A percentile compares a stretch with the other conserved stretches of the same genome.
Conservation (phyloP, 2,113 vertebrate genomes). For the Macheiramphus alcinus region DNA sequence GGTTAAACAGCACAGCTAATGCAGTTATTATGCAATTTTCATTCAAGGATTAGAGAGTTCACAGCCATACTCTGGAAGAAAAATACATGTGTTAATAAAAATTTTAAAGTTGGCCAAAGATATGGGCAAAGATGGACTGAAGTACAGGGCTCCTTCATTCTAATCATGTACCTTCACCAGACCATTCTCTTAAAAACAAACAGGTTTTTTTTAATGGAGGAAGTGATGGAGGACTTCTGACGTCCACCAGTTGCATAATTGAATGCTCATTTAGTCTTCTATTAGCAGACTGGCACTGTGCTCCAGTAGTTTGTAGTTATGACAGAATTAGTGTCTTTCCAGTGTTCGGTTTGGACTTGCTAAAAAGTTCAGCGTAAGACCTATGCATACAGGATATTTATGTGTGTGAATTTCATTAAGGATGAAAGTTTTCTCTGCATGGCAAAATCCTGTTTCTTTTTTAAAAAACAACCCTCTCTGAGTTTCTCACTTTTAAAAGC, state of each 20-base stretch:
- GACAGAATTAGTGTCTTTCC: background rate
- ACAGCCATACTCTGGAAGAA: background rate
- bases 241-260: background rate
- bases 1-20: background rate
- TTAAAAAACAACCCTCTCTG: background rate
- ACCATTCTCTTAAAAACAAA: background rate
- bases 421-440: background rate
- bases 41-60: background rate
- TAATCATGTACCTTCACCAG: background rate
- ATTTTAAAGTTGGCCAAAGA: background rate
- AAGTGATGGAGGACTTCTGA: background rate
- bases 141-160: background rate
- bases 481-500: background rate
- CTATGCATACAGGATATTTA: rapidly evolving
- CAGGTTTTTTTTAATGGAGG: background rate
- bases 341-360: background rate
- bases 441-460: background rate
- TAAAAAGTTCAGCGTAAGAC: background rate
- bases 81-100: background rate
- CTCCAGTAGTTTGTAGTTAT: background rate
- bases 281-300: background rate
- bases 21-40: background rate
- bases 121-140: background rate
- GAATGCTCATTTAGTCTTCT: background rate
- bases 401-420: background rate